A percentile compares a stretch with the other conserved stretches of the same genome.
These are phyloP conservation scores for Taeniopygia guttata DNA, from an alignment of 2,797 vertebrate species.

Conservation along the genomic window DNA sequence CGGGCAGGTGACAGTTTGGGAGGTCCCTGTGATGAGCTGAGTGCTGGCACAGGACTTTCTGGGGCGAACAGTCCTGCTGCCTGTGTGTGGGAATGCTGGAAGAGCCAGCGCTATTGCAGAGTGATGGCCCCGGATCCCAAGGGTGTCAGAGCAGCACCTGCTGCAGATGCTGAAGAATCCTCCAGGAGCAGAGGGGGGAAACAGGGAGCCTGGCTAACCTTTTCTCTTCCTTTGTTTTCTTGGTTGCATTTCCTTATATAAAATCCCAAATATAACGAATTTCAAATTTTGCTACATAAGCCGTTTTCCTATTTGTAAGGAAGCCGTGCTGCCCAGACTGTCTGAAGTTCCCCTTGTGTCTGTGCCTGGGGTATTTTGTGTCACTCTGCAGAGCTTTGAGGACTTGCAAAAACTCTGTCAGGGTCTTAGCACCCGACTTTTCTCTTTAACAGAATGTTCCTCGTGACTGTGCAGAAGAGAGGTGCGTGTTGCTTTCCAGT, in stretches of 20 bases:
- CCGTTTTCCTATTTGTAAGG: not conserved
- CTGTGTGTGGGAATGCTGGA: rapidly evolving
- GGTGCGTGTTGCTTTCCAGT: not conserved
- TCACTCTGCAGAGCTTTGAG: rapidly evolving
- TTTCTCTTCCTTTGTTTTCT: not conserved
- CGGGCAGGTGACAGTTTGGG: rapidly evolving
- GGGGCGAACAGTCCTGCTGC: rapidly evolving
- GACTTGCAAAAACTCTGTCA: not conserved
- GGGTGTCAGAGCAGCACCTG: not conserved
- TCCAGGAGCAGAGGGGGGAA: not conserved
- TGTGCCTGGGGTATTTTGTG: not conserved
- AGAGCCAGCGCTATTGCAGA: rapidly evolving
- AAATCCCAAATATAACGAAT: not conserved
- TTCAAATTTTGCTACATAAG: not conserved
- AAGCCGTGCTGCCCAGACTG: not conserved
- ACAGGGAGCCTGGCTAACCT: not conserved
- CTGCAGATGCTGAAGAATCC: not conserved
- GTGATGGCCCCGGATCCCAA: rapidly evolving
- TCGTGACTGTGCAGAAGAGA: not conserved
- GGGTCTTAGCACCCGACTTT: not conserved
- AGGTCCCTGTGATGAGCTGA: rapidly evolving
- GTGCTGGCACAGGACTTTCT: rapidly evolving
- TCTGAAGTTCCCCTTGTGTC: rapidly evolving
- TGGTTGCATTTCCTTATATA: not conserved
- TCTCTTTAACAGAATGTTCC: not conserved